A percentile compares a stretch with the other conserved stretches of the same genome.
Conservation (phyloP, 1,140 invertebrate genomes). For the Solenopsis invicta region DNA sequence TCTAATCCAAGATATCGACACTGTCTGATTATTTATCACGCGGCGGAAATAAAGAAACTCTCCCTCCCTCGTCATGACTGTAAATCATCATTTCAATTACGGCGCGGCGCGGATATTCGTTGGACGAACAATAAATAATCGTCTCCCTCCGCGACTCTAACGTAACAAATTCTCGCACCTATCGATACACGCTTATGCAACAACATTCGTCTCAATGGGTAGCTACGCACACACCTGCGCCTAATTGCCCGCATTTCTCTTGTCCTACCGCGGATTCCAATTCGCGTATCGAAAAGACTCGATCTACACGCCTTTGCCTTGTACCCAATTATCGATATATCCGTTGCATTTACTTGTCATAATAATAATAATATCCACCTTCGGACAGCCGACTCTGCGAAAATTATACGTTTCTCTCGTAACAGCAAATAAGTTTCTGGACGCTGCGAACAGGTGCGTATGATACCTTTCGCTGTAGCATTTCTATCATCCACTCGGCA, state of each 20-base stretch:
- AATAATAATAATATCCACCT: slow-evolving; percentile 69
- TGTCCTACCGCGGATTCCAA: slow-evolving; percentile 51
- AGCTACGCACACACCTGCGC: slow-evolving; percentile 25
- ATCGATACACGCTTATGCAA: slow-evolving; percentile 44
- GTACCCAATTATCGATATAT: slow-evolving; percentile 75
- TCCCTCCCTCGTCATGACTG: neutral
- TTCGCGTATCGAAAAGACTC: slow-evolving; percentile 51
- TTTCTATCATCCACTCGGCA: slow-evolving; percentile 33
- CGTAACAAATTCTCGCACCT: slow-evolving; percentile 57
- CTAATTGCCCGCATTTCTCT: slow-evolving; percentile 67
- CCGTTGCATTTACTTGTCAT: slow-evolving; percentile 69
- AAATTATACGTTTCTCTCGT: slow-evolving; percentile 69
- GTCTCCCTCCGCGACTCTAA: slow-evolving; percentile 11
- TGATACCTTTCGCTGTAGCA: slow-evolving; percentile 18
- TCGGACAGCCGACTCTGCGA: slow-evolving; percentile 51
- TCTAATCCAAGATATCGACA: slow-evolving; percentile 33
- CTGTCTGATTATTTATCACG: slow-evolving; percentile 48
- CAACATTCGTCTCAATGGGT: slow-evolving; percentile 11
- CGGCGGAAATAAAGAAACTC: slow-evolving; percentile 42
- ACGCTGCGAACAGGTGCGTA: slow-evolving; percentile 11
- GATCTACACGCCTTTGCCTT: slow-evolving; percentile 75
- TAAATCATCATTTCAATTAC: slow-evolving; percentile 73
- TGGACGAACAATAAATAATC: slow-evolving; percentile 66
- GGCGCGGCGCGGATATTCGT: slow-evolving; percentile 12
- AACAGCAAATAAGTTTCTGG: slow-evolving; percentile 63